Evolutionary conservation across 2,113 vertebrate genomes (phyloP).

Genomic region (Laticauda colubrina): DNA sequence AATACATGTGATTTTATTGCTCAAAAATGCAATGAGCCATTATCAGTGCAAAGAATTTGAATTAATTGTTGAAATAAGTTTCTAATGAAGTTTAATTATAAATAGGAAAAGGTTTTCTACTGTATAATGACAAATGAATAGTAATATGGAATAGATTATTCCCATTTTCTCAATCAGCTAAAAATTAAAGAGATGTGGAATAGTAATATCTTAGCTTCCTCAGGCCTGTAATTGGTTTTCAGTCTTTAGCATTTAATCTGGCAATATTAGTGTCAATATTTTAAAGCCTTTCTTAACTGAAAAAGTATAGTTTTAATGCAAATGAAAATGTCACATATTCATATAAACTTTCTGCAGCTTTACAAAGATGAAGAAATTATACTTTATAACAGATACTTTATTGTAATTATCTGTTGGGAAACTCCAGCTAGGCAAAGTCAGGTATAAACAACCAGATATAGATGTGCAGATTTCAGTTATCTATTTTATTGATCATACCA

Average conservation of each 20-base stretch:
- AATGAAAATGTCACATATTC: constrained; percentile 60
- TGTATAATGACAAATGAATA: not conserved
- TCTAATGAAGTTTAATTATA: constrained; percentile 41
- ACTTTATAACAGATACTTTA: no score
- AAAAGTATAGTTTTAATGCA: constrained; percentile 42
- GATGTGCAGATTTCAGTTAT: not conserved
- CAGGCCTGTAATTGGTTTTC: constrained; percentile 58
- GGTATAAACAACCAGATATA: not conserved
- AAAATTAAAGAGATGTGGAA: constrained; percentile 45
- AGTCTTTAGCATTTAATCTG: constrained; percentile 27
- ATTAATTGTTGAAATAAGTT: constrained; percentile 27
- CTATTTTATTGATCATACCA: not conserved
- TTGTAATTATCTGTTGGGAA: no score
- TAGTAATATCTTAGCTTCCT: constrained; percentile 47
- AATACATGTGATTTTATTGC: constrained; percentile 21
- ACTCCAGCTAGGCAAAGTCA: no score
- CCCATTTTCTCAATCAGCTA: constrained; percentile 37
- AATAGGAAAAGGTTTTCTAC: constrained; percentile 12
- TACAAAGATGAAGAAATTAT: not conserved
- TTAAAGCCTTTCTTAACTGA: constrained; percentile 35
- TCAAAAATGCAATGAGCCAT: constrained; percentile 41
- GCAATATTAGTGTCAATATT: constrained; percentile 38
- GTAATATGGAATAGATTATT: constrained; percentile 29
- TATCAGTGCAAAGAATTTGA: constrained; percentile 28
- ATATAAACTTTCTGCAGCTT: not conserved